These are phyloP conservation scores for Drosophila nebulosa DNA, from an alignment of 1,140 invertebrate genomes.

Conservation along the genomic window DNA sequence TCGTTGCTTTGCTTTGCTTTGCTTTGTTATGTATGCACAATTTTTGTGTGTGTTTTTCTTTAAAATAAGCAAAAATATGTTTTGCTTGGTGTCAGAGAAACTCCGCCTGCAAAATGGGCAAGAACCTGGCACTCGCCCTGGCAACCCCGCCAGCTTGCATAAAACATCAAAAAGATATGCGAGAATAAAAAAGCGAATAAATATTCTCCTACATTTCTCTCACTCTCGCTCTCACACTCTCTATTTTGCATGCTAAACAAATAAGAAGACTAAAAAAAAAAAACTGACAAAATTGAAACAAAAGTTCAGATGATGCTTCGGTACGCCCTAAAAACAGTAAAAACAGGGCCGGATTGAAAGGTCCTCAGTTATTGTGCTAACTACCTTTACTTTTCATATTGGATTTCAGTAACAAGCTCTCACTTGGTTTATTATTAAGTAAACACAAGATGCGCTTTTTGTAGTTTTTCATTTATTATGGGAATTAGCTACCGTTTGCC, in stretches of 20 bases:
- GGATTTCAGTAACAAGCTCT: no score
- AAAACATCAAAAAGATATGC: conserved; percentile 71
- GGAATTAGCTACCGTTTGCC: no score
- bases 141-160: conserved; percentile 43
- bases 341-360: neutral
- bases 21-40: neutral
- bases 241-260: conserved; percentile 48
- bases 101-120: neutral
- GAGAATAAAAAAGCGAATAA: conserved; percentile 11
- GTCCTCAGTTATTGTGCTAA: no score
- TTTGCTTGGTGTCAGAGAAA: conserved; percentile 21
- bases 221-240: neutral
- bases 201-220: neutral
- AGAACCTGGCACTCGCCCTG: no score
- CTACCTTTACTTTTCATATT: no score
- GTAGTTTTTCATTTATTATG: no score
- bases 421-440: no score
- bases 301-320: neutral
- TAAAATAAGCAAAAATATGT: neutral
- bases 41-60: conserved; percentile 6
- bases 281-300: neutral
- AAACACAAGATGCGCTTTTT: no score
- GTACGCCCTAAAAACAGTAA: neutral
- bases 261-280: conserved; percentile 41
- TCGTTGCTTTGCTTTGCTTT: conserved; percentile 1